Percentiles rank a stretch among this genome's conserved stretches.
Conservation (phyloP, 1,140 invertebrate genomes). For the Gryon sp. region DNA sequence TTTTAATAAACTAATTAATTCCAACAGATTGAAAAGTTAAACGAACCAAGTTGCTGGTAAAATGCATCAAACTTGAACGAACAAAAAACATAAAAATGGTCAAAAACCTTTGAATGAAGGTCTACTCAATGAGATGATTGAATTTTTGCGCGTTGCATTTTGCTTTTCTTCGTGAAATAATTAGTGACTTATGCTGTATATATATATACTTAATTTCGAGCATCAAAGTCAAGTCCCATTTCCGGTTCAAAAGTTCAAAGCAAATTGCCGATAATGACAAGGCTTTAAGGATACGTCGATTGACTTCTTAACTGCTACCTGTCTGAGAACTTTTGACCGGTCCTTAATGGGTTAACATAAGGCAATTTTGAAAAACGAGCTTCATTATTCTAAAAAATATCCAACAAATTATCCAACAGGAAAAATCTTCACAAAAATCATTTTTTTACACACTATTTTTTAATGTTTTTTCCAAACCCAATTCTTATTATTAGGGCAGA, state of each 20-base stretch:
- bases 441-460: slow-evolving; percentile 13
- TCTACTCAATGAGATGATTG: no score
- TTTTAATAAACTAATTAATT: no score
- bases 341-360: slow-evolving; percentile 31
- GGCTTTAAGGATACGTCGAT: slow-evolving; percentile 45
- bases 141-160: no score
- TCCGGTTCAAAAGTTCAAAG: slow-evolving; percentile 59
- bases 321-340: slow-evolving; percentile 6
- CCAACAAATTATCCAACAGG: no score
- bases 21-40: no score
- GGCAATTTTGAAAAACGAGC: slow-evolving; percentile 57
- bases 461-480: no score
- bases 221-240: slow-evolving; percentile 66
- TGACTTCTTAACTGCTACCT: slow-evolving; percentile 33
- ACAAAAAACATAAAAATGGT: no score
- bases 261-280: slow-evolving; percentile 65
- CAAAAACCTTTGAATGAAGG: no score
- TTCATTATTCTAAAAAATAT: slow-evolving; percentile 27
- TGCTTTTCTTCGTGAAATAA: not conserved
- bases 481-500: no score
- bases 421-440: no score
- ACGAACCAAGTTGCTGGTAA: no score
- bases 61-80: no score
- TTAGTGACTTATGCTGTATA: slow-evolving; percentile 1
- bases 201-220: slow-evolving; percentile 17